Percentiles rank a stretch among this genome's conserved stretches.
Conservation (phyloP, 2,888 invertebrate species). For the Eupithecia tripunctaria region DNA sequence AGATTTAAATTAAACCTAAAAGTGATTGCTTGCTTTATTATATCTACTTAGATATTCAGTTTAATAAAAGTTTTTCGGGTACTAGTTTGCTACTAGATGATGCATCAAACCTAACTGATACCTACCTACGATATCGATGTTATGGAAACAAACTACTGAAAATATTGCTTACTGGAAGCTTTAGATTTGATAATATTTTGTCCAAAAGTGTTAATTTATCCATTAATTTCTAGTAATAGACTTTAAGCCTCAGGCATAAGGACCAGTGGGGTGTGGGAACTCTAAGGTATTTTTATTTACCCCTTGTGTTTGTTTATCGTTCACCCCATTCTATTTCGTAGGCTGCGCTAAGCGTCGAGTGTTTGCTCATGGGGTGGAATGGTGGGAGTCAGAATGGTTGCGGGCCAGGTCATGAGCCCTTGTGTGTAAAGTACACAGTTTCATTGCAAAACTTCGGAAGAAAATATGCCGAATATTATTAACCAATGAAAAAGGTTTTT, state of each 20-base stretch:
- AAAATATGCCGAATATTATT: conserved; percentile 33
- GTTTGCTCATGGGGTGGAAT: conserved; percentile 39
- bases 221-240: neutral
- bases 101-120: neutral
- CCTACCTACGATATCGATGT: neutral
- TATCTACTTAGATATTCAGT: neutral
- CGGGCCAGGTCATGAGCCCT: conserved; percentile 38
- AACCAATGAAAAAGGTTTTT: conserved; percentile 33
- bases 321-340: conserved; percentile 35
- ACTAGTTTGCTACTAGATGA: neutral
- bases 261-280: conserved; percentile 4
- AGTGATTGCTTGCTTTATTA: conserved; percentile 9
- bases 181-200: neutral
- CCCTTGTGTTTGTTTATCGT: conserved; percentile 37
- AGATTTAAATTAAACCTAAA: conserved; percentile 10
- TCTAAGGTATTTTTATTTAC: conserved; percentile 29
- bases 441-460: conserved; percentile 36
- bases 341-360: conserved; percentile 44
- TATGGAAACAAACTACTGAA: neutral
- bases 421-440: conserved; percentile 35
- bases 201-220: neutral
- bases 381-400: conserved; percentile 35
- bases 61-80: neutral
- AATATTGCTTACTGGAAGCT: neutral
- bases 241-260: neutral